phyloP scores from a whole-genome alignment of 1,140 invertebrate genomes.

The Lordiphosa mommai region DNA sequence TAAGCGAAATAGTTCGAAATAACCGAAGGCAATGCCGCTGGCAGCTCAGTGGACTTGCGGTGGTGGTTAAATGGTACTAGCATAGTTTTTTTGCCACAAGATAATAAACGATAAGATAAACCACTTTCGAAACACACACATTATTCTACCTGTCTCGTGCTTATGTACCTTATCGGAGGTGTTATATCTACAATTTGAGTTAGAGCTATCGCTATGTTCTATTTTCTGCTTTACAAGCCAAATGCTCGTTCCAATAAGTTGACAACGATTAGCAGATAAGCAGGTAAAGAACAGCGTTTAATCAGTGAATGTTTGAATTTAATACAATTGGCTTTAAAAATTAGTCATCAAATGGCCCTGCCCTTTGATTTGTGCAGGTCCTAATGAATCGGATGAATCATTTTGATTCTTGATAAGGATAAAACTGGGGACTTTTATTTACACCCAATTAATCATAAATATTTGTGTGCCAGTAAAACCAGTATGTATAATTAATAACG shows the following conservation, averaged over 20 bases:
- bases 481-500: conserved; percentile 1
- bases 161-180: background rate
- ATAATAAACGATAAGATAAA: too few species aligned
- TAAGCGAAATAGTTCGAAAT: conserved; percentile 29
- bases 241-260: background rate
- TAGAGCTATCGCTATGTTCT: background rate
- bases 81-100: too few species aligned
- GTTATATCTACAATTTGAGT: conserved; percentile 8
- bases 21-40: conserved; percentile 11
- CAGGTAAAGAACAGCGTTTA: background rate
- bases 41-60: background rate
- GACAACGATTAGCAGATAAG: background rate
- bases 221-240: conserved; percentile 2
- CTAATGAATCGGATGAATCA: background rate
- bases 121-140: too few species aligned
- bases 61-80: background rate
- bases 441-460: background rate
- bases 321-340: background rate
- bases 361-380: background rate
- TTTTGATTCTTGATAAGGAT: background rate
- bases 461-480: background rate
- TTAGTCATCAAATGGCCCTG: background rate
- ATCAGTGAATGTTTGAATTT: conserved; percentile 2
- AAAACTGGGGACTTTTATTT: too few species aligned
- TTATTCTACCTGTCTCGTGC: too few species aligned